Evolutionary conservation across 2,888 invertebrate species (phyloP).

Genomic region (Sialis fuliginosa): DNA sequence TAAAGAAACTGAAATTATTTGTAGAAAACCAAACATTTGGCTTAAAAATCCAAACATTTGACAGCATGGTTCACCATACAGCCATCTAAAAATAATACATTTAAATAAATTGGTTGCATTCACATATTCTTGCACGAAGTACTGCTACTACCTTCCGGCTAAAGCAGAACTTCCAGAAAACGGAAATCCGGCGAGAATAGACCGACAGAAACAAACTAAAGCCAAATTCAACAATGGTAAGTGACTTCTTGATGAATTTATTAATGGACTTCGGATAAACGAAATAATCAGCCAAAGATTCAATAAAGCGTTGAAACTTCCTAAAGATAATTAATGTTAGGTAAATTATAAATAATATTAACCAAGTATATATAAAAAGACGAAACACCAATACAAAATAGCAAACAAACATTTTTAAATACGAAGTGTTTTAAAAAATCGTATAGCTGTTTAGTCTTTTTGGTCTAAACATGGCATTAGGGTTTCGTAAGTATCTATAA

Average conservation of each 20-base stretch:
- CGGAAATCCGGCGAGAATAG: conserved; percentile 31
- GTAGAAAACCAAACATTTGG: conserved; percentile 34
- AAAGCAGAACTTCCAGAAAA: conserved; percentile 34
- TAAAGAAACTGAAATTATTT: conserved; percentile 30
- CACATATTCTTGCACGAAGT: no score
- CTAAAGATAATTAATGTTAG: conserved; percentile 18
- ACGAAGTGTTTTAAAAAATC: no score
- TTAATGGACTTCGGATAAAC: conserved; percentile 34
- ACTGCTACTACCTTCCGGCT: conserved; percentile 26
- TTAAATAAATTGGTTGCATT: neutral
- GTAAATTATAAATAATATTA: no score
- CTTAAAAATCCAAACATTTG: conserved; percentile 35
- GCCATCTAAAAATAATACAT: conserved; percentile 26
- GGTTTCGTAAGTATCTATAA: no score
- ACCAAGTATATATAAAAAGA: no score
- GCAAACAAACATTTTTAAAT: no score
- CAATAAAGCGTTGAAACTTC: conserved; percentile 34
- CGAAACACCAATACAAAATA: no score
- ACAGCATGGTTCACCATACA: conserved; percentile 33
- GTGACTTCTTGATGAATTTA: conserved; percentile 30
- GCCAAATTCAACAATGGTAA: conserved; percentile 34
- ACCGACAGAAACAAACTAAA: conserved; percentile 31
- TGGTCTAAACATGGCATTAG: no score
- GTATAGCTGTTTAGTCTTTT: no score
- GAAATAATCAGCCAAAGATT: conserved; percentile 36